These are phyloP conservation scores for Helogale parvula DNA, from an alignment of 2,113 vertebrate genomes.

Conservation along the genomic window DNA sequence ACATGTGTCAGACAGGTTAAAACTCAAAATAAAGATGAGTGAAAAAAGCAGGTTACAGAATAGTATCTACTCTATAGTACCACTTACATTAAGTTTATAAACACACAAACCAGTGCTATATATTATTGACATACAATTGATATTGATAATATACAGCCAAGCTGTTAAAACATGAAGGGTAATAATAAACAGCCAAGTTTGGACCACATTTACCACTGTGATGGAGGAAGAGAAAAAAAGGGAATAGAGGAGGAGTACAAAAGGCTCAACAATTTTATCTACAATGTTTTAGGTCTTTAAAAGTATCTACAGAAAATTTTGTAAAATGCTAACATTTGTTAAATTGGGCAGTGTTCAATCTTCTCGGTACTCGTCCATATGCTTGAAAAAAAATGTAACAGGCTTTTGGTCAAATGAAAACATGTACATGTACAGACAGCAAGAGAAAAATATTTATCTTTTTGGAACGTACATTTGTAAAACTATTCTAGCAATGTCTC, in stretches of 20 bases:
- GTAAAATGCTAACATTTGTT: constrained; percentile 55
- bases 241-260: background rate
- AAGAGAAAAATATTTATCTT: constrained; percentile 21
- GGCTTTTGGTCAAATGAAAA: constrained; percentile 25
- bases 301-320: constrained; percentile 40
- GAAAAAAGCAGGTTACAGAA: background rate
- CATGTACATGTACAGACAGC: background rate
- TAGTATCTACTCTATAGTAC: background rate
- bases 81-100: constrained; percentile 3
- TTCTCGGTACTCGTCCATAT: constrained; percentile 21
- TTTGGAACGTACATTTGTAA: constrained; percentile 23
- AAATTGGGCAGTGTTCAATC: constrained; percentile 17
- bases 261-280: constrained; percentile 14
- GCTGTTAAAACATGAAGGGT: background rate
- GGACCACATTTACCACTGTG: background rate
- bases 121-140: background rate
- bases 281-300: constrained; percentile 31
- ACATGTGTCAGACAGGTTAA: background rate
- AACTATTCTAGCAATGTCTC: constrained; percentile 41
- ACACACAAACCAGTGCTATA: background rate
- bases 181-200: constrained; percentile 31
- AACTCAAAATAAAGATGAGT: background rate
- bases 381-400: constrained; percentile 16
- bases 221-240: background rate
- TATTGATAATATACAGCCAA: background rate